phyloP scores from a whole-genome alignment of 1,140 invertebrate species.

The Campoletis sonorensis region DNA sequence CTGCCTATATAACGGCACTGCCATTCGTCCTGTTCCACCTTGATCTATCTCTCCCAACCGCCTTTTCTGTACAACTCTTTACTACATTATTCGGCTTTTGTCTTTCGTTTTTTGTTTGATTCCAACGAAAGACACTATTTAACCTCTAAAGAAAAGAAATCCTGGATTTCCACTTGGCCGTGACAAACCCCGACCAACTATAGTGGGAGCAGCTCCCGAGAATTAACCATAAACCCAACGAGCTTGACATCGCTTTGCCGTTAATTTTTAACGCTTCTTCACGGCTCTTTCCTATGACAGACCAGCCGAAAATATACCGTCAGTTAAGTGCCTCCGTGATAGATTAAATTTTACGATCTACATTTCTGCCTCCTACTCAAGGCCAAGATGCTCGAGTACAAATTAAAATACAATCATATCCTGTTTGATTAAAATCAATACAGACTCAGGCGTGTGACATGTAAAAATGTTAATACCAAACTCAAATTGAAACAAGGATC shows the following conservation, averaged over 20 bases:
- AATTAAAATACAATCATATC: no score
- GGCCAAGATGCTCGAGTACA: no score
- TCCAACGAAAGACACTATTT: background rate
- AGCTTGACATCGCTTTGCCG: constrained; percentile 5
- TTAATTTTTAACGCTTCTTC: background rate
- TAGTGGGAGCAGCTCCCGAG: background rate
- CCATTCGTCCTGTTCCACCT: constrained; percentile 22
- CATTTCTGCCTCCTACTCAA: no score
- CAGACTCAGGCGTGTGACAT: no score
- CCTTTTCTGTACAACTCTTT: constrained; percentile 13
- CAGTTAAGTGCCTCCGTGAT: background rate
- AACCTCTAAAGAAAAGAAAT: background rate
- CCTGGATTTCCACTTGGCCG: background rate
- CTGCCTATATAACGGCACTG: constrained; percentile 47
- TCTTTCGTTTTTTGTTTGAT: background rate
- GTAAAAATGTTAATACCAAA: no score
- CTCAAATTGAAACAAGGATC: no score
- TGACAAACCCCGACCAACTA: background rate
- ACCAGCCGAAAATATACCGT: background rate
- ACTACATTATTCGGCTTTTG: background rate
- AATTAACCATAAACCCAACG: background rate
- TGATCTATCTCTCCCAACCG: background rate
- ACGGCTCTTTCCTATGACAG: background rate
- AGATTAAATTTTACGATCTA: background rate
- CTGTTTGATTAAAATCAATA: no score